A percentile compares a stretch with the other conserved stretches of the same genome.
phyloP scores from a whole-genome alignment of 2,113 vertebrate genomes.

The Microtus pennsylvanicus region DNA sequence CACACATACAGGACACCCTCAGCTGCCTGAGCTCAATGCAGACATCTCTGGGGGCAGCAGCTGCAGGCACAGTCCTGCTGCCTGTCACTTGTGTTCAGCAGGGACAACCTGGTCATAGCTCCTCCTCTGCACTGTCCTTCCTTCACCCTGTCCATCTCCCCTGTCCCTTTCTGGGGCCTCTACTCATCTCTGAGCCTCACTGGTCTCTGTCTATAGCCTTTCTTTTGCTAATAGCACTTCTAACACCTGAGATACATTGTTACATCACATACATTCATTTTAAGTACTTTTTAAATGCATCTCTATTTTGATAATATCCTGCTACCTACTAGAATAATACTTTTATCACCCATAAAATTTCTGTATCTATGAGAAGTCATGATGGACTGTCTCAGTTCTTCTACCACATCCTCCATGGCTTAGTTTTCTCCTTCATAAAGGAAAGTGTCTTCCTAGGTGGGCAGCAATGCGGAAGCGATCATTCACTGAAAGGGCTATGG shows the following conservation, averaged over 20 bases:
- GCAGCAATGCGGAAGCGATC: too few relatives aligned
- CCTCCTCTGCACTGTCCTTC: not conserved
- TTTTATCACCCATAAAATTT: not conserved
- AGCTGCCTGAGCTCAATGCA: rapidly evolving
- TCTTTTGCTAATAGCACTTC: not conserved
- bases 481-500: too few relatives aligned
- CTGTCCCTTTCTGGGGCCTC: not conserved
- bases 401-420: too few relatives aligned
- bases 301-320: too few relatives aligned
- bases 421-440: too few relatives aligned
- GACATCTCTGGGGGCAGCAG: not conserved
- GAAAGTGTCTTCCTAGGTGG: too few relatives aligned
- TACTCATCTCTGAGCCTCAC: not conserved
- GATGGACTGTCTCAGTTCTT: rapidly evolving
- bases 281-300: not conserved
- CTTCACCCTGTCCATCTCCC: not conserved
- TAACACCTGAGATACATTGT: not conserved
- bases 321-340: not conserved
- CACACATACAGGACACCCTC: not conserved
- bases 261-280: not conserved
- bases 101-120: too few relatives aligned
- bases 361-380: not conserved
- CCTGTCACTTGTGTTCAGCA: not conserved
- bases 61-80: not conserved
- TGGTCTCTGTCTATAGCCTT: not conserved